Percentiles rank a stretch among this genome's conserved stretches.
phyloP scores from a whole-genome alignment of 2,888 invertebrate genomes.

The Sphaerophoria taeniata region DNA sequence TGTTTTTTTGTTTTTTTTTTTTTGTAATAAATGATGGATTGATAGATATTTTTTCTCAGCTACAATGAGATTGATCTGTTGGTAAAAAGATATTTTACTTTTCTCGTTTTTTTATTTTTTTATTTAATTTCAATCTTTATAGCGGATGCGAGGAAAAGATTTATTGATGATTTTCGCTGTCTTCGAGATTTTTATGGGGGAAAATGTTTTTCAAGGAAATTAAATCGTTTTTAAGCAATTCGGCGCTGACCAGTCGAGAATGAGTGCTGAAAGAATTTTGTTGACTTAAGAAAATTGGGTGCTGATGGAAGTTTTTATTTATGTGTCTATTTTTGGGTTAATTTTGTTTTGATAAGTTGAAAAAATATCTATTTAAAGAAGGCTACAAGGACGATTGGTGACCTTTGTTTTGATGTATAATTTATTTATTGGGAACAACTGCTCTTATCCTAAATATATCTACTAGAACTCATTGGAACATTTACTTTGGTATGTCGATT shows the following conservation, averaged over 20 bases:
- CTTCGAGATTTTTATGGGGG: conserved; percentile 55
- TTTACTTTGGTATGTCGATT: too few relatives aligned
- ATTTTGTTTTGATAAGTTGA: background rate
- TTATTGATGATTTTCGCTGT: conserved; percentile 65
- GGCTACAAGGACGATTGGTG: too few relatives aligned
- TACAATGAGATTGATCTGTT: conserved; percentile 36
- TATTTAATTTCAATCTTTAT: background rate
- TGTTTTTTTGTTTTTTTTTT: conserved; percentile 7
- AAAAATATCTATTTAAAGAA: too few relatives aligned
- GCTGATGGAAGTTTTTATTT: conserved; percentile 53
- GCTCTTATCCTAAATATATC: too few relatives aligned
- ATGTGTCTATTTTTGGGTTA: conserved; percentile 41
- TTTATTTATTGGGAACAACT: too few relatives aligned
- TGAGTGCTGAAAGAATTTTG: conserved; percentile 55
- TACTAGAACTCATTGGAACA: too few relatives aligned
- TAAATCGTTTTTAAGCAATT: conserved; percentile 51
- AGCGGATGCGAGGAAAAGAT: conserved; percentile 47
- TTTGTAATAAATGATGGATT: conserved; percentile 44
- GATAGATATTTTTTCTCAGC: conserved; percentile 45
- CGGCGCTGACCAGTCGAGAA: background rate
- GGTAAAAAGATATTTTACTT: conserved; percentile 25
- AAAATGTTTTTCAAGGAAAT: conserved; percentile 23
- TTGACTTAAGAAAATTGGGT: conserved; percentile 45
- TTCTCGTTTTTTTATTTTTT: background rate
- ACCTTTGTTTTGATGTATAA: too few relatives aligned